Percentiles rank a stretch among this genome's conserved stretches.
These are phyloP conservation scores for Apolygus lucorum DNA, from an alignment of 1,140 invertebrate species.

Conservation along the genomic window DNA sequence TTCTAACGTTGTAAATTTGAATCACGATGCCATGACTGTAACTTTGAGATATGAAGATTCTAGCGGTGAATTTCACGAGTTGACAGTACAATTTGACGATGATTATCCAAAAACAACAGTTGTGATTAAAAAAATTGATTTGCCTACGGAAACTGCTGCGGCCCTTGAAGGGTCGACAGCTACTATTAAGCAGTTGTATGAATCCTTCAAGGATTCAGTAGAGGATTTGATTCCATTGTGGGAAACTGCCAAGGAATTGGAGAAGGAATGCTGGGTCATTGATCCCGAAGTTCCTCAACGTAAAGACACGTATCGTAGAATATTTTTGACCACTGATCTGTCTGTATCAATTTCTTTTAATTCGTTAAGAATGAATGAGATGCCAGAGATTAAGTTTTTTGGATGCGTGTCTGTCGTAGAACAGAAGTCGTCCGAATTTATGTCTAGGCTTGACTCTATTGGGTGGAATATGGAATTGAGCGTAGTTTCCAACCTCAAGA, in stretches of 20 bases:
- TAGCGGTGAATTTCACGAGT: background rate
- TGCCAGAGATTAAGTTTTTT: constrained; percentile 1
- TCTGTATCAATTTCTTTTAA: background rate
- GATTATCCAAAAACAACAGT: background rate
- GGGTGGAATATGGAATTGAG: background rate
- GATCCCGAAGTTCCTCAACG: background rate
- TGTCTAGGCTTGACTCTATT: background rate
- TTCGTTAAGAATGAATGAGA: background rate
- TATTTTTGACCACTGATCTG: background rate
- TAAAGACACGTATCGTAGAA: background rate
- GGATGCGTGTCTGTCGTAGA: background rate
- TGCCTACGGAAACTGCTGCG: background rate
- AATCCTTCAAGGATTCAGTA: background rate
- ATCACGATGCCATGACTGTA: background rate
- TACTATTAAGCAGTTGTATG: background rate
- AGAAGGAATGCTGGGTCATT: background rate
- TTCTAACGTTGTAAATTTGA: background rate
- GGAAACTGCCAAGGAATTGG: background rate
- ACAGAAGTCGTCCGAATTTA: background rate
- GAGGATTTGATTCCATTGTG: background rate
- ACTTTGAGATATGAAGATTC: background rate
- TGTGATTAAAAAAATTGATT: background rate
- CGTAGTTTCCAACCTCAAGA: background rate
- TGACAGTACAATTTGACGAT: background rate
- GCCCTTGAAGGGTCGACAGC: background rate